Conservation (phyloP, 2,797 vertebrate genomes). For the Gobionotothen gibberifrons region DNA sequence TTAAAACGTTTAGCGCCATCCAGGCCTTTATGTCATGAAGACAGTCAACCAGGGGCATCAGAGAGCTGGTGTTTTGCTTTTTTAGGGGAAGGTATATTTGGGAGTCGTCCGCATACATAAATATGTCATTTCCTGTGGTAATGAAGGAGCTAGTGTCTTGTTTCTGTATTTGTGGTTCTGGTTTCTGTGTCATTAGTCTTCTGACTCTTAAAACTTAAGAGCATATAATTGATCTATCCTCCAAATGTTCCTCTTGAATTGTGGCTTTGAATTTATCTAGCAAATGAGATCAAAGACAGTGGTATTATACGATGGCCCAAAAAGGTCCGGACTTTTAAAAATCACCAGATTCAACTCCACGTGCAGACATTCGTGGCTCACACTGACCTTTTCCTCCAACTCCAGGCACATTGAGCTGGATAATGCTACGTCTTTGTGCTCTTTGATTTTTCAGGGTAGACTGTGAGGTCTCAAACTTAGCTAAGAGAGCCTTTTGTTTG, state of each 20-base stretch:
- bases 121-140: neutral
- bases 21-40: too few species aligned
- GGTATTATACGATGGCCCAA: slow-evolving; percentile 29
- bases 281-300: slow-evolving; percentile 34
- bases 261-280: slow-evolving; percentile 1
- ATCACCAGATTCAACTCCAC: slow-evolving; percentile 80
- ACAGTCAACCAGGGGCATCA: too few species aligned
- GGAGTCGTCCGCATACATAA: too few species aligned
- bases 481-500: slow-evolving; percentile 78
- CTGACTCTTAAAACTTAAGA: neutral
- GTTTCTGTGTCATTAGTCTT: slow-evolving; percentile 15
- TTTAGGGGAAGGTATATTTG: too few species aligned
- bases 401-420: slow-evolving; percentile 73
- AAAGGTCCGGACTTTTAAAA: slow-evolving; percentile 76
- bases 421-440: slow-evolving; percentile 81
- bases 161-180: slow-evolving; percentile 7
- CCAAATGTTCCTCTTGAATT: neutral
- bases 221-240: slow-evolving; percentile 1
- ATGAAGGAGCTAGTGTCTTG: neutral
- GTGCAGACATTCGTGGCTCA: slow-evolving; percentile 74
- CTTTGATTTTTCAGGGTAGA: slow-evolving; percentile 58
- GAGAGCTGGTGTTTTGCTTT: too few species aligned
- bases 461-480: slow-evolving; percentile 60
- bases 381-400: slow-evolving; percentile 82
- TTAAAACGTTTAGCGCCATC: too few species aligned